Evolutionary conservation across 2,797 vertebrate species (phyloP), one percentile per base, ranked within the genome.

Genomic region (Microcaecilia unicolor): DNA sequence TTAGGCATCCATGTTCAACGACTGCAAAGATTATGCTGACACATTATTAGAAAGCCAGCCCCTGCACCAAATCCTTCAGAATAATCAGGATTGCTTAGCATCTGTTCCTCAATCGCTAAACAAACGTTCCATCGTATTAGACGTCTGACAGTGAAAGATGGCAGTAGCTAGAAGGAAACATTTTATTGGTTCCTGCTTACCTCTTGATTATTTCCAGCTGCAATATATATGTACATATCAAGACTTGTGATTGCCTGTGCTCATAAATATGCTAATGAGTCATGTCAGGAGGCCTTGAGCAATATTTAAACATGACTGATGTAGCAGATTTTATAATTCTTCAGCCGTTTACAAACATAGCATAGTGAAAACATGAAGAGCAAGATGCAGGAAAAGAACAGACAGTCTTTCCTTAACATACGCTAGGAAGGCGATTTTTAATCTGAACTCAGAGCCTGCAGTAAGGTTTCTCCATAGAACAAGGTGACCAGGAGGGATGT

Each of bases 201-300:
- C 33, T 34, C 29, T n/a, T 27, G 17, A 18, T 3, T 3, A 7
- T 27, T 28, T 14, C n/a, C 1, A 9, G 11, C 20, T 37, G 18
- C 18, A 14, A 37, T 1, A 1, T 34, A 10, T n/a, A n/a, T n/a
- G n/a, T n/a, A n/a, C n/a, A n/a, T n/a, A 20, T 5, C 3, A 28
- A 13, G 11, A 15, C 9, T 35, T 28, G 27, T 0, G 1, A 44
- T 19, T 13, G 12, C 24, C 44, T 38, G 10, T 4, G 42, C 22
- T 61, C 23, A 31, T 36, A 31, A 42, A 38, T 43, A 41, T 22
- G 15, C 28, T 30, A 31, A 49, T 39, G 17, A 27, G 13, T 20
- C 26, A 10, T 28, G 28, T 31, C 31, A 15, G 31, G 17, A 39
- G 35, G 24, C 25, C 3, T 1, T 5, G 5, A 17, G 17, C 27